Evolutionary conservation across 2,113 vertebrate species (phyloP).

Genomic region (Malurus melanocephalus): DNA sequence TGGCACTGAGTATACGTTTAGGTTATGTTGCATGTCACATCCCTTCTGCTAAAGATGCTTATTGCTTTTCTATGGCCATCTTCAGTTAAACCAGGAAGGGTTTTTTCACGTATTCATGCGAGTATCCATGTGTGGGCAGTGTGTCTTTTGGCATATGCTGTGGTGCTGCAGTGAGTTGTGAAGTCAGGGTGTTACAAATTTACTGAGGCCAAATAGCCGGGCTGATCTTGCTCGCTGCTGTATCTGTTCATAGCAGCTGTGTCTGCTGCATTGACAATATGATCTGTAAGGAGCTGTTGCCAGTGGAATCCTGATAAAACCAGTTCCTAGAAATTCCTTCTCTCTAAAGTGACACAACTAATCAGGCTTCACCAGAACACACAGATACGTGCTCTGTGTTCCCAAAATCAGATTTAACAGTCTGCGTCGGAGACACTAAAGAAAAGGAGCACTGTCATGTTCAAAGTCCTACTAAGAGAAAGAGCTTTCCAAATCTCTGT

Average conservation of each 20-base stretch:
- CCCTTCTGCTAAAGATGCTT: slow-evolving; percentile 23
- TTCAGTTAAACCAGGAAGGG: background rate
- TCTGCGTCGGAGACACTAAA: background rate
- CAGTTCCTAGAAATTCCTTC: slow-evolving; percentile 34
- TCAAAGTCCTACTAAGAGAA: background rate
- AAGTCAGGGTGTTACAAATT: slow-evolving; percentile 28
- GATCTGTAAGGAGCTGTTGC: slow-evolving; percentile 66
- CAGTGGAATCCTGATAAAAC: slow-evolving; percentile 55
- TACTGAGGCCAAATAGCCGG: slow-evolving; percentile 12
- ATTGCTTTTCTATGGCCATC: slow-evolving; percentile 8
- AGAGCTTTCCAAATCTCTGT: background rate
- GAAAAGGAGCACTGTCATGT: background rate
- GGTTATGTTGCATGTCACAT: slow-evolving; percentile 18
- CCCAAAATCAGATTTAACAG: background rate
- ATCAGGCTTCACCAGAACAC: slow-evolving; percentile 15
- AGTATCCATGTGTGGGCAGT: background rate
- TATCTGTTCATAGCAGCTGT: background rate
- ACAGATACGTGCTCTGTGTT: background rate
- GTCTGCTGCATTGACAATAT: slow-evolving; percentile 46
- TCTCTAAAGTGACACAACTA: background rate
- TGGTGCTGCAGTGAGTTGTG: slow-evolving; percentile 36
- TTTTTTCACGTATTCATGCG: background rate
- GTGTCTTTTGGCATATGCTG: background rate
- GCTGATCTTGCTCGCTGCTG: background rate
- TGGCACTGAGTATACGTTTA: background rate